Evolutionary conservation across 2,113 vertebrate species (phyloP).

Genomic region (Aegotheles bennettii): DNA sequence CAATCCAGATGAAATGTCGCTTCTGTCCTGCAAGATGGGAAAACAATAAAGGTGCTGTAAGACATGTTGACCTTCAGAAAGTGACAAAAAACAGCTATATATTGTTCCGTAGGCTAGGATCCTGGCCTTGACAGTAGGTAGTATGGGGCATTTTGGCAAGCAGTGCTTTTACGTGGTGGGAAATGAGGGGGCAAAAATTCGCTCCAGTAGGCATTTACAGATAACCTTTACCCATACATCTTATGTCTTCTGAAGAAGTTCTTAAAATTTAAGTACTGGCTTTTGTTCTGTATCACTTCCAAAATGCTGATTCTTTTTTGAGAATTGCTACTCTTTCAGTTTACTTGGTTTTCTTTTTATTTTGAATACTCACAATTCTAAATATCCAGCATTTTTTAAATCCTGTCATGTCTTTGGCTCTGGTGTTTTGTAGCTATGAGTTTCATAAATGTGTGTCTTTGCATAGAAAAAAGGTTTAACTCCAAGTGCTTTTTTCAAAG

Average conservation of each 20-base stretch:
- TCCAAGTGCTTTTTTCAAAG: background rate
- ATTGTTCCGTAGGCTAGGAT: background rate
- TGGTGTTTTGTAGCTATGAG: background rate
- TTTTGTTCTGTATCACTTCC: background rate
- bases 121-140: background rate
- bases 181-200: background rate
- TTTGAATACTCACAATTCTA: background rate
- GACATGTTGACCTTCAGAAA: background rate
- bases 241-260: background rate
- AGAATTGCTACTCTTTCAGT: background rate
- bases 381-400: background rate
- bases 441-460: background rate
- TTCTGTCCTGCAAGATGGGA: background rate
- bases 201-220: background rate
- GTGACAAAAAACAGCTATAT: background rate
- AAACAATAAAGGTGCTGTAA: background rate
- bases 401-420: background rate
- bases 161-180: background rate
- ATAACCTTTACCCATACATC: background rate
- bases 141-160: background rate
- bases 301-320: background rate
- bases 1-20: background rate
- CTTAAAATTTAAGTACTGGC: background rate
- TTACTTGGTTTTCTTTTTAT: background rate
- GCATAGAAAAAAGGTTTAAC: background rate